These are phyloP conservation scores for Enoplosus armatus DNA, from an alignment of 2,797 vertebrate genomes.

Conservation along the genomic window DNA sequence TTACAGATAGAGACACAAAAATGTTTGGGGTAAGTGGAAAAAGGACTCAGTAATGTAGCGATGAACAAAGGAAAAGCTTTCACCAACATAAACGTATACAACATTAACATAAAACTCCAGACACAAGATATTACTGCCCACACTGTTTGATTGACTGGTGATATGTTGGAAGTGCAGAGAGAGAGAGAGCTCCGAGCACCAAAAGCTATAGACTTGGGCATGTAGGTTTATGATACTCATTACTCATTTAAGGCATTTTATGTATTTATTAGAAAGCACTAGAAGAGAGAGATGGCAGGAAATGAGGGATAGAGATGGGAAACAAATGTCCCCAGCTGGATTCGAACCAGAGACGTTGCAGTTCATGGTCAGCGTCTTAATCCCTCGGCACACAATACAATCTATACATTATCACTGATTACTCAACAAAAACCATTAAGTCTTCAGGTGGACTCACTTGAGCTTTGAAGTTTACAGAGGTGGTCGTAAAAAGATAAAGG, in stretches of 20 bases:
- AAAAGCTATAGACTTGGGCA: neutral
- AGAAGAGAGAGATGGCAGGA: neutral
- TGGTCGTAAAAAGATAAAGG: slow-evolving; percentile 31
- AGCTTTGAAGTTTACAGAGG: slow-evolving; percentile 23
- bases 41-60: no score
- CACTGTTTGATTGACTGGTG: neutral
- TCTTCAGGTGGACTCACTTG: neutral
- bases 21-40: no score
- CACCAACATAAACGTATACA: neutral
- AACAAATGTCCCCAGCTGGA: neutral
- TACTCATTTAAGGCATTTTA: neutral
- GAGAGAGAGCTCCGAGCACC: neutral
- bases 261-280: neutral
- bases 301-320: neutral
- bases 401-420: neutral
- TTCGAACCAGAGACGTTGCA: neutral
- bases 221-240: neutral
- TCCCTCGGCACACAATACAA: neutral
- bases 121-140: neutral
- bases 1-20: no score
- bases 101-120: neutral
- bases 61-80: neutral
- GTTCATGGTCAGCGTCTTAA: neutral
- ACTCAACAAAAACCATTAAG: neutral
- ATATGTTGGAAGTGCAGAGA: neutral